Base-by-base conservation (phyloP, 2,888 invertebrate genomes). In the Drosophila lutescens region DNA sequence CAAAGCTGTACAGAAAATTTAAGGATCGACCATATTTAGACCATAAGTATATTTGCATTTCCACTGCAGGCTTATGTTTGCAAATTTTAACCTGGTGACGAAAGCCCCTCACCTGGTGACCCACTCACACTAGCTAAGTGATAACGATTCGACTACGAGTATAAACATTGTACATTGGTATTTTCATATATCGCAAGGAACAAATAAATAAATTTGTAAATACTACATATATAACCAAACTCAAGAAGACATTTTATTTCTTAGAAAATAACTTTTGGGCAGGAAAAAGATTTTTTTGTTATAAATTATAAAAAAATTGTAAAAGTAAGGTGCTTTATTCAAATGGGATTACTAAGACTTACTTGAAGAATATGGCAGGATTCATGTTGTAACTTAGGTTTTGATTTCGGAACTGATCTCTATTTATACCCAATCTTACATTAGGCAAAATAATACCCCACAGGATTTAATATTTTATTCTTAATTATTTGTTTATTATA, bases 201-300 rank as follows among this genome's bases (percentile, higher is more conserved):
- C 9, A 34, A 73, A 73, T 46, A 40, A 74, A 74, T 61, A 68
- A 74, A 68, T n/a, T 61, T 74, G 74, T 74, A 74, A 74, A 74
- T 74, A 74, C 32, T 23, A 43, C 17, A 6, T 65, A 65, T 54
- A 46, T 30, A 43, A 17, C n/a, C 23, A 12, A 62, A 34, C 8
- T 4, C 20, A 17, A n/a, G 15, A 6, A 15, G 23, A 1, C 10
- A 26, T 9, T 23, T 13, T 6, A 26, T 26, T 26, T 26, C 0
- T 26, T 26, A 26, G 26, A 26, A 1, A 26, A 26, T n/a, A n/a
- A n/a, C n/a, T n/a, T n/a, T n/a, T n/a, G n/a, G n/a, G n/a, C n/a
- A n/a, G n/a, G n/a, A n/a, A n/a, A n/a, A n/a, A n/a, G n/a, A n/a
- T n/a, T n/a, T n/a, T n/a, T n/a, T n/a, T n/a, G n/a, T 20, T 20